These are phyloP conservation scores for Polydrusus pterygomalis DNA, from an alignment of 2,888 invertebrate species.

Conservation along the genomic window DNA sequence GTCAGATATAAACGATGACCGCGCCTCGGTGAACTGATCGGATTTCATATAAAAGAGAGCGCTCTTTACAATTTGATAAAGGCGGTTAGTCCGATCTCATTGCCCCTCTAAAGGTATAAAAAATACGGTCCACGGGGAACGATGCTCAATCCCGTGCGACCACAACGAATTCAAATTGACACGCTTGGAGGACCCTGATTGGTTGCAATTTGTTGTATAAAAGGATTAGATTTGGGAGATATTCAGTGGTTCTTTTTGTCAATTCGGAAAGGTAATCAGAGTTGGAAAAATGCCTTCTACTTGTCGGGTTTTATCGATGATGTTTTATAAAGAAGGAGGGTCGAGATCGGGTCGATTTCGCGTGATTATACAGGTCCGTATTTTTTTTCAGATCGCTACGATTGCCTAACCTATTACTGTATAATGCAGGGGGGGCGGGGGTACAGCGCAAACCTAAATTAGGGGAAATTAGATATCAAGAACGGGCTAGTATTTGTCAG, in stretches of 20 bases:
- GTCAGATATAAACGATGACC: conserved; percentile 67
- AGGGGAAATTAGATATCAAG: no score
- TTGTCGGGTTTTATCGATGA: no score
- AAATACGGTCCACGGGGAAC: conserved; percentile 57
- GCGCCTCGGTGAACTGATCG: conserved; percentile 68
- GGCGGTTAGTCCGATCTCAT: conserved; percentile 68
- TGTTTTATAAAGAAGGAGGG: no score
- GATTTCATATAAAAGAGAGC: conserved; percentile 71
- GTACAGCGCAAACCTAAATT: no score
- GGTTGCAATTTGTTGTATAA: conserved; percentile 38
- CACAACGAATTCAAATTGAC: conserved; percentile 66
- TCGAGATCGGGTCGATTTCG: no score
- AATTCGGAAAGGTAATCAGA: neutral
- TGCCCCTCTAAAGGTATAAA: conserved; percentile 63
- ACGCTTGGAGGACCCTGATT: conserved; percentile 60
- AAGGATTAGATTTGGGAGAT: conserved; percentile 36
- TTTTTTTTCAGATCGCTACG: no score
- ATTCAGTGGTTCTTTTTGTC: conserved; percentile 7
- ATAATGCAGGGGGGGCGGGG: no score
- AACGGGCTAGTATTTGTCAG: no score
- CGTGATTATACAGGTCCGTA: no score
- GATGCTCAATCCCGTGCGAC: conserved; percentile 34
- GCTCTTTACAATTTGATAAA: conserved; percentile 70
- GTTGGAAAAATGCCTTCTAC: neutral
- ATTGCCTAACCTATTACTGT: no score